A percentile compares a stretch with the other conserved stretches of the same genome.
Conservation (phyloP, 2,797 vertebrate species). For the Hephaestus fuliginosus region DNA sequence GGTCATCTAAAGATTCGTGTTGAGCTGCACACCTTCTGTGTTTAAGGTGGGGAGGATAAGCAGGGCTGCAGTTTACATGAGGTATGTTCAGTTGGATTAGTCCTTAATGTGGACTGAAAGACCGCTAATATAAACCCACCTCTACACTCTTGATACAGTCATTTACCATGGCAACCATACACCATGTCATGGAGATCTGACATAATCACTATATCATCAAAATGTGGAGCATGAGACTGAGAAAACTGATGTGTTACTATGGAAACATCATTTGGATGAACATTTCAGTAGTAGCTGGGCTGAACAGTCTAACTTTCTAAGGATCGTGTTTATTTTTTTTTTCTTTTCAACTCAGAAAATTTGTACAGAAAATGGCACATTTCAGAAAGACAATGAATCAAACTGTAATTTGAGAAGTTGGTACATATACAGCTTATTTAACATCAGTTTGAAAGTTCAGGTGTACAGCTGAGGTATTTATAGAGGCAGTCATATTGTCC, state of each 20-base stretch:
- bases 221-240: constrained; percentile 40
- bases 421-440: background rate
- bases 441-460: constrained; percentile 9
- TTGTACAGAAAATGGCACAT: background rate
- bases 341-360: constrained; percentile 6
- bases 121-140: background rate
- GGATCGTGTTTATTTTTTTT: background rate
- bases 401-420: background rate
- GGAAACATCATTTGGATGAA: constrained; percentile 64
- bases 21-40: constrained; percentile 21
- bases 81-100: background rate
- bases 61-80: constrained; percentile 5
- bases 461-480: background rate
- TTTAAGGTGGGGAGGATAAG: constrained; percentile 11
- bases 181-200: constrained; percentile 37
- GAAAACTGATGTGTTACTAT: constrained; percentile 72
- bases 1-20: constrained; percentile 51
- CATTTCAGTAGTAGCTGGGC: constrained; percentile 48
- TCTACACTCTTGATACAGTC: background rate
- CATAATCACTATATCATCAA: constrained; percentile 31
- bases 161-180: constrained; percentile 34
- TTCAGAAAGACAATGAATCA: background rate
- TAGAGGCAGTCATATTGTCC: constrained; percentile 2
- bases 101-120: constrained; percentile 1
- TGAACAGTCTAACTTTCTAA: constrained; percentile 36